Evolutionary conservation across 2,888 invertebrate genomes (phyloP).

Genomic region (Drosophila prostipennis): DNA sequence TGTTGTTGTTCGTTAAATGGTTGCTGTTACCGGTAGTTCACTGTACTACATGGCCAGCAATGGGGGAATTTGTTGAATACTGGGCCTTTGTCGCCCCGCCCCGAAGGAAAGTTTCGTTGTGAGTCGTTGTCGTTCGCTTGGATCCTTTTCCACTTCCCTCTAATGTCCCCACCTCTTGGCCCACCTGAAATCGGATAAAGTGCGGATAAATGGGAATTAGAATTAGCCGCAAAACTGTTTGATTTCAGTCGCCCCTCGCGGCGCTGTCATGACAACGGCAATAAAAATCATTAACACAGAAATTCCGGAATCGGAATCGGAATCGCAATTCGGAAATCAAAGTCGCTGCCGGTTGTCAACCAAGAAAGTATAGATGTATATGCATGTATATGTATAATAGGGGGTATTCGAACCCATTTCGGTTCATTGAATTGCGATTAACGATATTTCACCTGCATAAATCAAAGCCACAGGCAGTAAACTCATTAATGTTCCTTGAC

Average conservation of each 20-base stretch:
- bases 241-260: conserved; percentile 23
- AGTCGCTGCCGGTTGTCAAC: conserved; percentile 24
- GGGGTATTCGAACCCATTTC: conserved; percentile 18
- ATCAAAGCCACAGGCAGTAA: conserved; percentile 36
- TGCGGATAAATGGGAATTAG: conserved; percentile 44
- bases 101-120: conserved; percentile 24
- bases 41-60: conserved; percentile 20
- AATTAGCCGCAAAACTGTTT: conserved; percentile 44
- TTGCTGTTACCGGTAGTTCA: conserved; percentile 4
- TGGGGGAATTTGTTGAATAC: conserved; percentile 17
- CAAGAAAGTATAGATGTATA: neutral
- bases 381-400: neutral
- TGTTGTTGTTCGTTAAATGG: conserved; percentile 37
- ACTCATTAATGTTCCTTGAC: conserved; percentile 40
- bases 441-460: conserved; percentile 30
- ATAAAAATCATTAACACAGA: conserved; percentile 55
- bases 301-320: conserved; percentile 34
- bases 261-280: conserved; percentile 47
- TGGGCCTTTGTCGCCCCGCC: conserved; percentile 1
- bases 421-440: conserved; percentile 41
- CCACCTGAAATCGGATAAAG: conserved; percentile 35
- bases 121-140: conserved; percentile 16
- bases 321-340: conserved; percentile 37
- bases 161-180: conserved; percentile 15
- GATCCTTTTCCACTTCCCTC: neutral